Conservation (phyloP, 2,797 vertebrate genomes). For the Peromyscus melanophrys region DNA sequence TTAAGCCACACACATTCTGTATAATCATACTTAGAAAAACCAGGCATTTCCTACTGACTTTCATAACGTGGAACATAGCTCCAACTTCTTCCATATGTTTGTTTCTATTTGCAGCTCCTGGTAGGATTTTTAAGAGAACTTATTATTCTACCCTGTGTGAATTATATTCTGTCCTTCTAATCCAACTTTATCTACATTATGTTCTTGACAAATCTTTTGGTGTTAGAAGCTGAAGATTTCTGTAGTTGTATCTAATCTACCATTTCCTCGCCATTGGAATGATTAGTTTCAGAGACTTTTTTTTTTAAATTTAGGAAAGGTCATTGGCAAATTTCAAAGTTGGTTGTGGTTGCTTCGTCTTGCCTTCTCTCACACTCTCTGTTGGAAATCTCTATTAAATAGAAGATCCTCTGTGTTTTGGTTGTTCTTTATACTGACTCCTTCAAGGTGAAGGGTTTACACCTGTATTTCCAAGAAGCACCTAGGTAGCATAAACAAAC, state of each 20-base stretch:
- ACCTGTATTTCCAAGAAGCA: neutral
- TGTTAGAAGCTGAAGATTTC: neutral
- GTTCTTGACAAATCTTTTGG: neutral
- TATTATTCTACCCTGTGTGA: too few relatives aligned
- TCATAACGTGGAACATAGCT: neutral
- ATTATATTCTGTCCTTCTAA: neutral
- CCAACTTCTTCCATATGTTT: neutral
- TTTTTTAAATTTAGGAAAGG: neutral
- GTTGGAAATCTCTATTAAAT: slow-evolving; percentile 16
- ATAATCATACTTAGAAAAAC: neutral
- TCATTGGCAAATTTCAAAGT: neutral
- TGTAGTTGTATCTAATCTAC: neutral
- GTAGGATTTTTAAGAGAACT: neutral
- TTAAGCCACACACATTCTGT: neutral
- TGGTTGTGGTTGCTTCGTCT: neutral
- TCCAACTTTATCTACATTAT: neutral
- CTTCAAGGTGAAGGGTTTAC: neutral
- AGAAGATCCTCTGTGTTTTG: neutral
- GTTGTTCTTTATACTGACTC: neutral
- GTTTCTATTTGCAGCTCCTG: neutral
- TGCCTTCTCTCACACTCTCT: slow-evolving; percentile 6
- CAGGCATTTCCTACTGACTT: neutral
- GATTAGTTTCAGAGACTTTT: neutral
- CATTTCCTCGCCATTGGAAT: neutral
- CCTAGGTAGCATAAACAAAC: slow-evolving; percentile 29